A percentile compares a stretch with the other conserved stretches of the same genome.
Conservation (phyloP, 1,140 invertebrate genomes). For the Eufriesea mexicana region DNA sequence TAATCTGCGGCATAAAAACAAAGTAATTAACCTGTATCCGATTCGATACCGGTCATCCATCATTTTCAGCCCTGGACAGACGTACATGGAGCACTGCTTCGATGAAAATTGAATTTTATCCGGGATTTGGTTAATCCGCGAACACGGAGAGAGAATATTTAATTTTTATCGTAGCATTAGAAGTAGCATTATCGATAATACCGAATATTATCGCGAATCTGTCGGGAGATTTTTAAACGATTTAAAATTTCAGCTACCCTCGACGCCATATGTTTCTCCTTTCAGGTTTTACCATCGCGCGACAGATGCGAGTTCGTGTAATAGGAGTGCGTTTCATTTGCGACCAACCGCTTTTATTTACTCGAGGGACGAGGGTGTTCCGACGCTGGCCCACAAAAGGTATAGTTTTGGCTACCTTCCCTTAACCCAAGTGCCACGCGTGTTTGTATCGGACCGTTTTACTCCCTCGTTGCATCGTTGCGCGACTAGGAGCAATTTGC, state of each 20-base stretch:
- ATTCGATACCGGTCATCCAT: not conserved
- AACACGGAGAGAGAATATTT: too few species aligned
- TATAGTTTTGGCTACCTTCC: not conserved
- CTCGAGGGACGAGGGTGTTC: not conserved
- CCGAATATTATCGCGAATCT: too few species aligned
- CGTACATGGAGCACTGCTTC: not conserved
- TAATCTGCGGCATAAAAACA: not conserved
- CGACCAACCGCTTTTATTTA: not conserved
- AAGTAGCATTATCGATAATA: too few species aligned
- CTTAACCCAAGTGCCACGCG: not conserved
- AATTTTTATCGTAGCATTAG: too few species aligned
- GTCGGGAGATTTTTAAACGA: too few species aligned
- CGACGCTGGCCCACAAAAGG: not conserved
- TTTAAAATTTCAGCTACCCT: too few species aligned
- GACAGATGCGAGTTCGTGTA: not conserved
- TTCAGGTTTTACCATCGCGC: not conserved
- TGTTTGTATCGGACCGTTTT: not conserved
- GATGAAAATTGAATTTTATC: not conserved
- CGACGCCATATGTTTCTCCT: not conserved
- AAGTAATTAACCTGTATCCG: not conserved
- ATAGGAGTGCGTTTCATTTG: not conserved
- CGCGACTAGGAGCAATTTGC: too few species aligned
- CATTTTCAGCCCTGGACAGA: not conserved
- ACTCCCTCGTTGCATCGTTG: too few species aligned
- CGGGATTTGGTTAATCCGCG: too few species aligned